Evolutionary conservation across 1,140 invertebrate species (phyloP).

Genomic region (Drosophila watanabei): DNA sequence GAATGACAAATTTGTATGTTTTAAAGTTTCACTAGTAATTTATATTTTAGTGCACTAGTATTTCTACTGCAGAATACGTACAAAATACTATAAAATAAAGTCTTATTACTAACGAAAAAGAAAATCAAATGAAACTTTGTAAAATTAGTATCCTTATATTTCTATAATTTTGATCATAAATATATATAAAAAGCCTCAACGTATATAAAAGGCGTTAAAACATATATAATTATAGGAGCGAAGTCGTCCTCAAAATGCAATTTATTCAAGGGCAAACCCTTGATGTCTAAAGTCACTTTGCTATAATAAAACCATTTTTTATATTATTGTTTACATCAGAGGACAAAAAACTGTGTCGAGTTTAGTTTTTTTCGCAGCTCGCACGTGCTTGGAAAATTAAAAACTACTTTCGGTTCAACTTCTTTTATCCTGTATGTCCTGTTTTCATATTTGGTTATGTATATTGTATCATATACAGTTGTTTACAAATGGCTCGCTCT

Average conservation of each 20-base stretch:
- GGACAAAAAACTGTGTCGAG: constrained; percentile 21
- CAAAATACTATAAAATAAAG: not conserved
- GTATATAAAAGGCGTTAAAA: too few relatives aligned
- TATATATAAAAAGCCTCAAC: too few relatives aligned
- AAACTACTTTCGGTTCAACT: constrained; percentile 13
- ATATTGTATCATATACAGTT: constrained; percentile 6
- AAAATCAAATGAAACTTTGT: too few relatives aligned
- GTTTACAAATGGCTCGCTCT: constrained; percentile 28
- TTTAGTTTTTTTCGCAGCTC: constrained; percentile 56
- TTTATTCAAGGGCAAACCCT: not conserved
- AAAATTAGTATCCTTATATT: too few relatives aligned
- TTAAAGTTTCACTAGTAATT: not conserved
- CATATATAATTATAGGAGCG: too few relatives aligned
- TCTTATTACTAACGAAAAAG: not conserved
- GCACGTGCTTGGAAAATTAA: constrained; percentile 57
- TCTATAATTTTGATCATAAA: too few relatives aligned
- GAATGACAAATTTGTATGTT: not conserved
- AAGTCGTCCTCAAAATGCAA: too few relatives aligned
- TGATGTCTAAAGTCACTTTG: too few relatives aligned
- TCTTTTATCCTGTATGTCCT: not conserved
- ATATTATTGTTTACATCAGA: constrained; percentile 17
- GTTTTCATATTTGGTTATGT: constrained; percentile 15
- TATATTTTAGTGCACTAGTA: not conserved
- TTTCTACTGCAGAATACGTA: too few relatives aligned
- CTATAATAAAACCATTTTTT: constrained; percentile 19